phyloP scores from a whole-genome alignment of 2,888 invertebrate genomes.

The Lasioglossum marginatum region DNA sequence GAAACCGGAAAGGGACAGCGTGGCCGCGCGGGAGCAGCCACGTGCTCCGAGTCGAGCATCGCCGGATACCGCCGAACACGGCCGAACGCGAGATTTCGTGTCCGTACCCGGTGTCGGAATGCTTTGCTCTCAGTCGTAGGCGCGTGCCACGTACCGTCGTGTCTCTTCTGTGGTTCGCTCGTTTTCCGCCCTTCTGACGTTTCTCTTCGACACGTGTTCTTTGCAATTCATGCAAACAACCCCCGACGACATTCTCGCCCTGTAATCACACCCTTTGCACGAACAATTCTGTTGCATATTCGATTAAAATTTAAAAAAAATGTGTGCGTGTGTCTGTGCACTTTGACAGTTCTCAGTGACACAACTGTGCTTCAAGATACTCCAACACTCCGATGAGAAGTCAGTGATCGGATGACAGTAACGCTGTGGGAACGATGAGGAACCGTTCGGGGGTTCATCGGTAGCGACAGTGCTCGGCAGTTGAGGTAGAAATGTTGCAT shows the following conservation, averaged over 20 bases:
- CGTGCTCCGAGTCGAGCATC: slow-evolving; percentile 72
- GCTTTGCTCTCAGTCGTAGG: slow-evolving; percentile 78
- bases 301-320: neutral
- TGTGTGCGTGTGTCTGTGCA: neutral
- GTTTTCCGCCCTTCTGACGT: slow-evolving; percentile 14
- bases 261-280: neutral
- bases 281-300: neutral
- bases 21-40: slow-evolving; percentile 68
- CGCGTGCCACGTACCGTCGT: slow-evolving; percentile 76
- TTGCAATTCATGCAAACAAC: neutral
- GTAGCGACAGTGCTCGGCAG: neutral
- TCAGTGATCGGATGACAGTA: neutral
- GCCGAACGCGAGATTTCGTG: slow-evolving; percentile 75
- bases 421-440: slow-evolving; percentile 18
- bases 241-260: neutral
- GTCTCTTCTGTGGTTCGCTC: slow-evolving; percentile 19
- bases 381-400: neutral
- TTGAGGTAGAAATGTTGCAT: slow-evolving; percentile 35
- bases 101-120: slow-evolving; percentile 78
- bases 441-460: neutral
- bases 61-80: slow-evolving; percentile 66
- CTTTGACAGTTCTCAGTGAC: neutral
- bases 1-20: slow-evolving; percentile 43
- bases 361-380: neutral
- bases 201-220: slow-evolving; percentile 3